Evolutionary conservation across 2,113 vertebrate species (phyloP).

Genomic region (Grammomys dolichurus): DNA sequence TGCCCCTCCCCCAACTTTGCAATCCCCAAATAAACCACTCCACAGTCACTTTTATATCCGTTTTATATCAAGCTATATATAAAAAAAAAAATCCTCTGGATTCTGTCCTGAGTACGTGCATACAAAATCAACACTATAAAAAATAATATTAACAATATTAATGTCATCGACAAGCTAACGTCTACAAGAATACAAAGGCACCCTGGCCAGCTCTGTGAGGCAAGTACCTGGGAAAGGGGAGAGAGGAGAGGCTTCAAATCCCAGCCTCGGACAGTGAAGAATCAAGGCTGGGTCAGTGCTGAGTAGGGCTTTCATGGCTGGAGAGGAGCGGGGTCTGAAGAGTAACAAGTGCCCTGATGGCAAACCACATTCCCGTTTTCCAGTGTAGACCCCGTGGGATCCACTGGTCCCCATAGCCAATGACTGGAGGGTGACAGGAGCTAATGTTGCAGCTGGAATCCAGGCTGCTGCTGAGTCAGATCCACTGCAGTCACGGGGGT

Average conservation of each 20-base stretch:
- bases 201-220: background rate
- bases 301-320: background rate
- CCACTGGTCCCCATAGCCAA: accelerated
- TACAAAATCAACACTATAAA: conserved; percentile 64
- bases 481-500: background rate
- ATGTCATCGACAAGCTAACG: background rate
- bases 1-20: background rate
- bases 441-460: background rate
- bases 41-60: background rate
- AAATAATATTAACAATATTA: conserved; percentile 26
- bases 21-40: conserved; percentile 30
- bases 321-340: background rate
- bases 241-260: accelerated
- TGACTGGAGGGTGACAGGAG: background rate
- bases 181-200: background rate
- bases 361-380: background rate
- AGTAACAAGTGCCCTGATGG: background rate
- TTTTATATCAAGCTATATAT: conserved; percentile 64
- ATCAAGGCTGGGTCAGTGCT: accelerated
- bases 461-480: background rate
- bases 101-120: background rate
- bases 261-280: accelerated
- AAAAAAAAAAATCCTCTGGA: background rate
- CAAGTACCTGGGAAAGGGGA: conserved; percentile 35
- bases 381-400: background rate